Percentiles rank a stretch among this genome's conserved stretches.
phyloP scores from a whole-genome alignment of 2,888 invertebrate genomes.

The Acronicta leporina region DNA sequence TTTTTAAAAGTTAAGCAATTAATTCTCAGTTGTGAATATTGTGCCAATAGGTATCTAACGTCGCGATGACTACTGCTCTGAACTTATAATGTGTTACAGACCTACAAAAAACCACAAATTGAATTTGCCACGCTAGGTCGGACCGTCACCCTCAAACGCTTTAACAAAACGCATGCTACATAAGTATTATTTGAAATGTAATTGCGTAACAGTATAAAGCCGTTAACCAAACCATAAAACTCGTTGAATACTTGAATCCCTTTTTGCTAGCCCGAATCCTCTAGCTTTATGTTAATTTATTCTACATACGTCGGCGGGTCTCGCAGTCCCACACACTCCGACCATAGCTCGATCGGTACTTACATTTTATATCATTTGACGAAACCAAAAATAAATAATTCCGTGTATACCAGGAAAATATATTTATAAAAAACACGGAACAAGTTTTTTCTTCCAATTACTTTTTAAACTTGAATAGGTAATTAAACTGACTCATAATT shows the following conservation, averaged over 20 bases:
- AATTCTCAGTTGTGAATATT: no score
- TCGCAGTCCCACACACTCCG: slow-evolving; percentile 1
- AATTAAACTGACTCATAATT: slow-evolving; percentile 12
- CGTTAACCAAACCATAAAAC: slow-evolving; percentile 31
- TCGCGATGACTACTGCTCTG: no score
- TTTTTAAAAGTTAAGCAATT: no score
- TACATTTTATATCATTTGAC: slow-evolving; percentile 19
- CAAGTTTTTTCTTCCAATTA: neutral
- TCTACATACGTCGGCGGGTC: slow-evolving; percentile 8
- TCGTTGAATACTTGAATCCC: slow-evolving; percentile 34
- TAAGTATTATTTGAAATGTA: no score
- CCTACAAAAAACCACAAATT: no score
- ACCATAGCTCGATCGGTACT: slow-evolving; percentile 19
- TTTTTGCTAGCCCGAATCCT: slow-evolving; percentile 24
- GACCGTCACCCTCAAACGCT: no score
- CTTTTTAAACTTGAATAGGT: neutral
- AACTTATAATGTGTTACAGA: no score
- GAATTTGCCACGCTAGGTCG: no score
- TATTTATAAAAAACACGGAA: neutral
- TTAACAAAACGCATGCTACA: no score
- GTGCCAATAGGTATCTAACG: no score
- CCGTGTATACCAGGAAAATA: neutral
- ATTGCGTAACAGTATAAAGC: slow-evolving; percentile 22
- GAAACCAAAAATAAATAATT: slow-evolving; percentile 15
- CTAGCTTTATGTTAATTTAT: slow-evolving; percentile 42